Evolutionary conservation across 2,888 invertebrate species (phyloP).

Genomic region (Andrena flavipes): DNA sequence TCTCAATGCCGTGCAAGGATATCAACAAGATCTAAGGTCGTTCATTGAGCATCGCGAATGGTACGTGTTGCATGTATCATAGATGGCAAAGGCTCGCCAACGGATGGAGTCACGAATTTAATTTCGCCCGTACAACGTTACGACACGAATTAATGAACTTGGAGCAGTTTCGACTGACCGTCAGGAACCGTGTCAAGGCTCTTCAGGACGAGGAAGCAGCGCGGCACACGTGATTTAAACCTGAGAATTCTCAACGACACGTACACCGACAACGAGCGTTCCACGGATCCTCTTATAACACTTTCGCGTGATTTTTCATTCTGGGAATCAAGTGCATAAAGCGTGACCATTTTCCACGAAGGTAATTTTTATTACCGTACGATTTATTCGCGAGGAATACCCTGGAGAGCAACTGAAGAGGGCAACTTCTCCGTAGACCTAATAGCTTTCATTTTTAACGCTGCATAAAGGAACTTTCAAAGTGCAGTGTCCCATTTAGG

Average conservation of each 20-base stretch:
- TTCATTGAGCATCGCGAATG: conserved; percentile 36
- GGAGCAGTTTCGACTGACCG: conserved; percentile 30
- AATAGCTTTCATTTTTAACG: too few species aligned
- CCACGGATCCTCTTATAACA: neutral
- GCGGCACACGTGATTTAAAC: conserved; percentile 10
- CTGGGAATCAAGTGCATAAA: too few species aligned
- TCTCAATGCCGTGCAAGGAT: conserved; percentile 29
- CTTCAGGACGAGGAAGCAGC: conserved; percentile 30
- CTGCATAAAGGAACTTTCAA: too few species aligned
- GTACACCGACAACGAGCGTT: neutral
- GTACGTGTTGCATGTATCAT: neutral
- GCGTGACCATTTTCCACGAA: neutral
- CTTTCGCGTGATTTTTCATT: too few species aligned
- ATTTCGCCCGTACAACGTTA: conserved; percentile 27
- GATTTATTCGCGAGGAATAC: too few species aligned
- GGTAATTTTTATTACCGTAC: too few species aligned
- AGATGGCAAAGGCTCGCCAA: neutral
- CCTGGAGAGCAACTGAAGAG: too few species aligned
- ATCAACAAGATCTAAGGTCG: conserved; percentile 24
- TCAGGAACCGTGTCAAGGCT: conserved; percentile 62
- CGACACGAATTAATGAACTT: conserved; percentile 49
- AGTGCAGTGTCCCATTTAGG: too few species aligned
- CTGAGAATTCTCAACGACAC: conserved; percentile 11
- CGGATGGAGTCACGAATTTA: conserved; percentile 33
- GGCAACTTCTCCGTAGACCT: too few species aligned